Evolutionary conservation across 2,797 vertebrate species (phyloP).

Genomic region (Crenichthys baileyi): DNA sequence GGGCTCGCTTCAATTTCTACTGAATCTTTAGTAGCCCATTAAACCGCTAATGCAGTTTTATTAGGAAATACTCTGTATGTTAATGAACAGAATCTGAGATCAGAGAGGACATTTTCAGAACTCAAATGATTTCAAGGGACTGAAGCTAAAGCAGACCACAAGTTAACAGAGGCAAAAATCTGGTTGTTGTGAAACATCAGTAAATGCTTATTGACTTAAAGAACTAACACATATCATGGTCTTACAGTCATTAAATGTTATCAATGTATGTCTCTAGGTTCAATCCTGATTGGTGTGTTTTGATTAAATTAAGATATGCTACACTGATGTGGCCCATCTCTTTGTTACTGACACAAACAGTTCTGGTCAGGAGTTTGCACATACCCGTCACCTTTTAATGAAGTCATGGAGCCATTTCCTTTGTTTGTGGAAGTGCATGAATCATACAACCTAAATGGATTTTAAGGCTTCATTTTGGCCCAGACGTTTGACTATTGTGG

Average conservation of each 20-base stretch:
- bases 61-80: not conserved
- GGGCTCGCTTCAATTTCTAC: conserved; percentile 16
- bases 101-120: not conserved
- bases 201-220: not conserved
- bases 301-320: not conserved
- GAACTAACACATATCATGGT: not conserved
- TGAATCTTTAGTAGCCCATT: conserved; percentile 20
- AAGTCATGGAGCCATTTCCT: not conserved
- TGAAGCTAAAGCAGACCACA: not conserved
- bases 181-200: not conserved
- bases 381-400: not conserved
- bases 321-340: too few species aligned
- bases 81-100: conserved; percentile 11
- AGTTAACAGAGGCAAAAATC: not conserved
- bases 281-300: not conserved
- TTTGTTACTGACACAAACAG: too few species aligned
- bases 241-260: not conserved
- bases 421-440: not conserved
- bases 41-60: conserved; percentile 10
- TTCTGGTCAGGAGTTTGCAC: too few species aligned
- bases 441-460: not conserved
- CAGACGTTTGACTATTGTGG: not conserved
- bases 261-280: not conserved
- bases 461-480: not conserved
- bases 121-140: not conserved